Evolutionary conservation across 2,797 vertebrate genomes (phyloP).

Genomic region (Coreius guichenoti): DNA sequence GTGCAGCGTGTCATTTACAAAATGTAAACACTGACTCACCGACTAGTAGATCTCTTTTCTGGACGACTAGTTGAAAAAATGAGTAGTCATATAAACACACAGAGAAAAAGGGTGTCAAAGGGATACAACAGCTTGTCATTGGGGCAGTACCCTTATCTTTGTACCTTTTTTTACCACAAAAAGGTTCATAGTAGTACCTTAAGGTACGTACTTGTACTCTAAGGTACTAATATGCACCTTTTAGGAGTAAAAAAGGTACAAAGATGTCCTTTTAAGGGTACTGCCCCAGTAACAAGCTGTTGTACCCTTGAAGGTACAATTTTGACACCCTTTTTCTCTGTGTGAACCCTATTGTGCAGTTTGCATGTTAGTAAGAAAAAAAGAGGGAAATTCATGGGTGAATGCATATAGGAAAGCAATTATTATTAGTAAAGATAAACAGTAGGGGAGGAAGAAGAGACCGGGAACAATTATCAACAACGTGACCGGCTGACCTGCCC

Average conservation of each 20-base stretch:
- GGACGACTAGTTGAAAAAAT: not conserved
- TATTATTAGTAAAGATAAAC: constrained; percentile 26
- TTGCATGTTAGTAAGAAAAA: not conserved
- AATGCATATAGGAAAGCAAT: not conserved
- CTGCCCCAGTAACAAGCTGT: too few relatives aligned
- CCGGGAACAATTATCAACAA: constrained; percentile 9
- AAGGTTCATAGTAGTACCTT: too few relatives aligned
- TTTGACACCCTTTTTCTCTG: too few relatives aligned
- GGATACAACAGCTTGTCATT: too few relatives aligned
- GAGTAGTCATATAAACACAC: not conserved
- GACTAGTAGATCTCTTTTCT: constrained; percentile 5
- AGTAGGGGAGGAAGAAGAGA: not conserved
- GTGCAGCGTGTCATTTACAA: not conserved
- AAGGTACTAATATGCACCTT: too few relatives aligned
- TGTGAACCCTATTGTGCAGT: not conserved
- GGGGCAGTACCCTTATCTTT: too few relatives aligned
- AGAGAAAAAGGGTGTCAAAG: too few relatives aligned
- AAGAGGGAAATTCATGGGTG: not conserved
- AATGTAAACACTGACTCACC: constrained; percentile 16
- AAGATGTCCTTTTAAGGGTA: too few relatives aligned
- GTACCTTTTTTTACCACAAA: too few relatives aligned
- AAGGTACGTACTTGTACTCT: too few relatives aligned
- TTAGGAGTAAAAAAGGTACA: too few relatives aligned
- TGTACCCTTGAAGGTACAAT: too few relatives aligned
- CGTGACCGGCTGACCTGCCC: constrained; percentile 3